Conservation (phyloP, 2,113 vertebrate genomes). For the Diglossa brunneiventris region DNA sequence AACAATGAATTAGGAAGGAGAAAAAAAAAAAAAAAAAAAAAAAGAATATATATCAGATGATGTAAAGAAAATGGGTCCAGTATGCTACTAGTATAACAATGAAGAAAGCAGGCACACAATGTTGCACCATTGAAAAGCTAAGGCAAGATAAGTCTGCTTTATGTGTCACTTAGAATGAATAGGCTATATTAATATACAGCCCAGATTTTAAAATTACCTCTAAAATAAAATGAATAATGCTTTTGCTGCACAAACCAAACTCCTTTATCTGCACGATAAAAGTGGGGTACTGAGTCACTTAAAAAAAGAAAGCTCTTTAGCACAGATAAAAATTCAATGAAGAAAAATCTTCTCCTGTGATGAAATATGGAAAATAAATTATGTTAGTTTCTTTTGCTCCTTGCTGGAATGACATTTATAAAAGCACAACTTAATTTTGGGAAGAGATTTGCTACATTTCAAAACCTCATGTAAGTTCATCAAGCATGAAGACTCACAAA, state of each 20-base stretch:
- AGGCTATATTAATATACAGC: background rate
- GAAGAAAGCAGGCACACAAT: background rate
- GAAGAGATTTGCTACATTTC: background rate
- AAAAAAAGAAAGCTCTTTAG: slow-evolving; percentile 37
- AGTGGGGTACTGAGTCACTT: background rate
- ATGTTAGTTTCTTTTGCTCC: background rate
- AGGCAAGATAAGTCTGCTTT: slow-evolving; percentile 34
- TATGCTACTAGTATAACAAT: background rate
- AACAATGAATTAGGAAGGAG: background rate
- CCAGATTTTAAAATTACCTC: slow-evolving; percentile 18
- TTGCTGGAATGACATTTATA: background rate
- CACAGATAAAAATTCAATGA: slow-evolving; percentile 36
- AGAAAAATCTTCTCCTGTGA: background rate
- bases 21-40: background rate
- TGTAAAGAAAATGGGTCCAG: background rate
- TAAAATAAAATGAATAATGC: slow-evolving; percentile 36
- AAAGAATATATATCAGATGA: background rate
- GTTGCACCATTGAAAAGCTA: background rate
- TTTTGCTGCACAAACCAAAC: background rate
- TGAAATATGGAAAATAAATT: slow-evolving; percentile 8
- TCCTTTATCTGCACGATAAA: slow-evolving; percentile 28
- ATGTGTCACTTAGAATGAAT: slow-evolving; percentile 21
- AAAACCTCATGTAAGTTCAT: background rate
- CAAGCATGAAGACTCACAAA: background rate
- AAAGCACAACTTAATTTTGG: slow-evolving; percentile 9